A percentile compares a stretch with the other conserved stretches of the same genome.
These are phyloP conservation scores for Physella acuta DNA, from an alignment of 1,140 invertebrate species.

Conservation along the genomic window DNA sequence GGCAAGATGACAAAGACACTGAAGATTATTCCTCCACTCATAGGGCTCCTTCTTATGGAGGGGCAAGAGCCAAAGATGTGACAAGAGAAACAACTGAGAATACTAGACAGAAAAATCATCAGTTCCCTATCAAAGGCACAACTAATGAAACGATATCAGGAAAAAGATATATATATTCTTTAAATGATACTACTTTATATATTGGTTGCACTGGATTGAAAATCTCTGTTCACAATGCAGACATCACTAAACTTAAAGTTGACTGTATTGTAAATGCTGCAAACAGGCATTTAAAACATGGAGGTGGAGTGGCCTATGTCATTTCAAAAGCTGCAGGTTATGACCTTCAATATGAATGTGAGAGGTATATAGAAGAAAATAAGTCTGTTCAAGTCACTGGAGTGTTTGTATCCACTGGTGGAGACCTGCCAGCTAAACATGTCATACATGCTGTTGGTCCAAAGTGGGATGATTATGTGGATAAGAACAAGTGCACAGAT, in stretches of 20 bases:
- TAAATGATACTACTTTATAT: no score
- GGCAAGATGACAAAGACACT: no score
- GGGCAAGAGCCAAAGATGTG: no score
- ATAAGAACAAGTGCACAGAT: conserved; percentile 30
- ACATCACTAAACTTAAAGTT: conserved; percentile 80
- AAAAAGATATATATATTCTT: no score
- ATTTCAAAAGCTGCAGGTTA: conserved; percentile 63
- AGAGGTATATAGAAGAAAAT: conserved; percentile 30
- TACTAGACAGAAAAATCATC: no score
- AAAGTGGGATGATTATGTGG: conserved; percentile 24
- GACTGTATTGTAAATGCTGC: conserved; percentile 91
- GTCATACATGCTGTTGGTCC: conserved; percentile 46
- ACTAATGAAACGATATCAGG: no score
- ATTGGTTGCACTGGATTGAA: no score
- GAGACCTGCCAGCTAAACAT: conserved; percentile 34
- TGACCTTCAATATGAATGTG: conserved; percentile 31
- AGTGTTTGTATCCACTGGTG: conserved; percentile 34
- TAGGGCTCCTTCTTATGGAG: no score
- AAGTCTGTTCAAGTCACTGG: conserved; percentile 30
- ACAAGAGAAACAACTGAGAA: no score
- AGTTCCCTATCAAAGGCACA: no score
- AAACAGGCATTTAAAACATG: conserved; percentile 73
- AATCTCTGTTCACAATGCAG: conserved; percentile 62
- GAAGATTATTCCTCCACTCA: no score
- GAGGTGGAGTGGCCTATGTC: conserved; percentile 82